Percentiles rank a stretch among this genome's conserved stretches.
phyloP scores from a whole-genome alignment of 2,888 invertebrate species.

The Bhutanitis thaidina region DNA sequence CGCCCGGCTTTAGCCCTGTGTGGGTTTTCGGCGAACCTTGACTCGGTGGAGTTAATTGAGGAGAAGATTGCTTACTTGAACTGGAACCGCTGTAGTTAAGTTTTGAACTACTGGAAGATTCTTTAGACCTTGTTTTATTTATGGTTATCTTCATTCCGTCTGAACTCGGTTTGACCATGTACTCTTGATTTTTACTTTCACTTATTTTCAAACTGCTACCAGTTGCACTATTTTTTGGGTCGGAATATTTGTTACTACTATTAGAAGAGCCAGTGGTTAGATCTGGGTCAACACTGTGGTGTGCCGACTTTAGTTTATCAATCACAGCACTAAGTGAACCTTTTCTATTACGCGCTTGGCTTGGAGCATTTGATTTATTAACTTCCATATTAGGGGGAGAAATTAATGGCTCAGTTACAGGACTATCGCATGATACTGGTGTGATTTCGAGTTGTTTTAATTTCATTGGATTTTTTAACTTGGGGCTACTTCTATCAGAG shows the following conservation, averaged over 20 bases:
- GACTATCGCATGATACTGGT: slow-evolving; percentile 73
- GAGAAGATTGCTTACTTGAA: slow-evolving; percentile 69
- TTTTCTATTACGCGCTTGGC: slow-evolving; percentile 84
- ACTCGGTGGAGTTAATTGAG: slow-evolving; percentile 69
- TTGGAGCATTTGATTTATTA: slow-evolving; percentile 80
- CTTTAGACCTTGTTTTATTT: slow-evolving; percentile 91
- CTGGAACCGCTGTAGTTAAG: slow-evolving; percentile 65
- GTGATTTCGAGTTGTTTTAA: slow-evolving; percentile 84
- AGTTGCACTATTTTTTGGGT: slow-evolving; percentile 65
- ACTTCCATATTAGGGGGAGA: slow-evolving; percentile 79
- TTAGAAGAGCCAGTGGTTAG: slow-evolving; percentile 66
- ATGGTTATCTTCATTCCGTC: slow-evolving; percentile 96
- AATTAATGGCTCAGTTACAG: slow-evolving; percentile 63
- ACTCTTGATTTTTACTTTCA: slow-evolving; percentile 86
- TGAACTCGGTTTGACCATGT: slow-evolving; percentile 93
- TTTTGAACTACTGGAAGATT: slow-evolving; percentile 77
- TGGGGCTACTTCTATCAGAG: slow-evolving; percentile 82
- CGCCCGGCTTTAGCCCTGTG: slow-evolving; percentile 91
- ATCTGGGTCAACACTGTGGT: slow-evolving; percentile 80
- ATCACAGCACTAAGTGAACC: slow-evolving; percentile 91
- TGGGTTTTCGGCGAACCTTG: slow-evolving; percentile 89
- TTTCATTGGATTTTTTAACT: slow-evolving; percentile 84
- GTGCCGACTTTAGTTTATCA: slow-evolving; percentile 90
- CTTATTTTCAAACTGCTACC: slow-evolving; percentile 58
- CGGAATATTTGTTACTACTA: slow-evolving; percentile 63